Conservation (phyloP, 1,140 invertebrate genomes). For the Palaemon carinicauda region DNA sequence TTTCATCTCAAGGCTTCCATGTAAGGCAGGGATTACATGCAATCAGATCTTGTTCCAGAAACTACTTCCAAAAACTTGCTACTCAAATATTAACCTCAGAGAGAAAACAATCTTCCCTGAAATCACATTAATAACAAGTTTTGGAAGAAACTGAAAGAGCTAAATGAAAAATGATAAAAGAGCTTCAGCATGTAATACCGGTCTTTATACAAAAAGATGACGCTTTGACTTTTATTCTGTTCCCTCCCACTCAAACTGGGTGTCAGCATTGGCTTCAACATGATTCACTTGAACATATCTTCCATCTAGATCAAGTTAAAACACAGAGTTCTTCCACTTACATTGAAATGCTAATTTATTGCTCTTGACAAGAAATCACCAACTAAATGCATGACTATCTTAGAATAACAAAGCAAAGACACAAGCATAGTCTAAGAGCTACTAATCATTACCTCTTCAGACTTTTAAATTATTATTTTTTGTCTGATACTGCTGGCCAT, state of each 20-base stretch:
- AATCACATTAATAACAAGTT: too few relatives aligned
- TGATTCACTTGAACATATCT: slow-evolving; percentile 5
- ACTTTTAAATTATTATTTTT: slow-evolving; percentile 3
- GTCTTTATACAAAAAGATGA: too few relatives aligned
- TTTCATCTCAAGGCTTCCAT: not conserved
- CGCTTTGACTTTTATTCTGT: too few relatives aligned
- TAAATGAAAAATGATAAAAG: too few relatives aligned
- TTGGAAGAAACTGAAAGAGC: too few relatives aligned
- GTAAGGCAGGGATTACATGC: slow-evolving; percentile 15
- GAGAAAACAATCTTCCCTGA: too few relatives aligned
- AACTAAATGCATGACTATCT: slow-evolving; percentile 50
- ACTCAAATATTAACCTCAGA: too few relatives aligned
- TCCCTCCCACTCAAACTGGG: not conserved
- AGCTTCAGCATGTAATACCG: too few relatives aligned
- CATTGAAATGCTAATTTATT: slow-evolving; percentile 26
- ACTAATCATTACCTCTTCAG: not conserved
- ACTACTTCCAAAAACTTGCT: too few relatives aligned
- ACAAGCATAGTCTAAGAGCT: slow-evolving; percentile 36
- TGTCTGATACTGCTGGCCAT: slow-evolving; percentile 52
- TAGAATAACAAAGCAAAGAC: slow-evolving; percentile 34
- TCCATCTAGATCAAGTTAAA: not conserved
- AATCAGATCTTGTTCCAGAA: too few relatives aligned
- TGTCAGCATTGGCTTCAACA: slow-evolving; percentile 10
- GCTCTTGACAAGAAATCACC: slow-evolving; percentile 35
- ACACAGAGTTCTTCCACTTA: slow-evolving; percentile 21